Evolutionary conservation across 1,140 invertebrate species (phyloP).

Genomic region (Aphelinus atriplicis): DNA sequence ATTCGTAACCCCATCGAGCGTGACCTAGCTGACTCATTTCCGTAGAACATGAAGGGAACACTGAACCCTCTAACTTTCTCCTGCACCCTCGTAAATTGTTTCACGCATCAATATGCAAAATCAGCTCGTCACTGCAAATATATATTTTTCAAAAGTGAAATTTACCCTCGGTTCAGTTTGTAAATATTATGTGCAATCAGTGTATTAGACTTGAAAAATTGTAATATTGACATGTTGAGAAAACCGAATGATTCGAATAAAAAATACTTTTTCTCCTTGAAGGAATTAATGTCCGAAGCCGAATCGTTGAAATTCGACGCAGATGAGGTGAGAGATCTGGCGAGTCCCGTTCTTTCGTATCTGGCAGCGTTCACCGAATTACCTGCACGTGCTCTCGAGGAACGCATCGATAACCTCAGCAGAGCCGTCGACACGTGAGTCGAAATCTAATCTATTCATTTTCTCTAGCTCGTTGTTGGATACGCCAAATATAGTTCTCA

Average conservation of each 20-base stretch:
- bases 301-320: slow-evolving; percentile 65
- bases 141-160: too few species aligned
- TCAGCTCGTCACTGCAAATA: too few species aligned
- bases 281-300: slow-evolving; percentile 73
- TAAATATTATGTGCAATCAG: too few species aligned
- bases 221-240: too few species aligned
- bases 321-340: slow-evolving; percentile 63
- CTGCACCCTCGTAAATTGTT: too few species aligned
- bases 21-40: not conserved
- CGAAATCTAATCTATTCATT: slow-evolving; percentile 14
- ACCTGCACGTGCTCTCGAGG: slow-evolving; percentile 68
- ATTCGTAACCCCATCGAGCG: slow-evolving; percentile 9
- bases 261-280: slow-evolving; percentile 41
- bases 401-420: slow-evolving; percentile 68
- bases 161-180: too few species aligned
- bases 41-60: not conserved
- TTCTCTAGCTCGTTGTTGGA: not conserved
- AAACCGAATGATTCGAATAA: not conserved
- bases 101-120: too few species aligned
- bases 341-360: slow-evolving; percentile 70
- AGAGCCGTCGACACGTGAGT: slow-evolving; percentile 74
- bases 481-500: too few species aligned
- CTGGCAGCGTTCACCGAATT: slow-evolving; percentile 70
- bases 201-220: too few species aligned
- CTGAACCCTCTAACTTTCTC: too few species aligned